These are phyloP conservation scores for Haemorhous mexicanus DNA, from an alignment of 2,113 vertebrate species.

Conservation along the genomic window DNA sequence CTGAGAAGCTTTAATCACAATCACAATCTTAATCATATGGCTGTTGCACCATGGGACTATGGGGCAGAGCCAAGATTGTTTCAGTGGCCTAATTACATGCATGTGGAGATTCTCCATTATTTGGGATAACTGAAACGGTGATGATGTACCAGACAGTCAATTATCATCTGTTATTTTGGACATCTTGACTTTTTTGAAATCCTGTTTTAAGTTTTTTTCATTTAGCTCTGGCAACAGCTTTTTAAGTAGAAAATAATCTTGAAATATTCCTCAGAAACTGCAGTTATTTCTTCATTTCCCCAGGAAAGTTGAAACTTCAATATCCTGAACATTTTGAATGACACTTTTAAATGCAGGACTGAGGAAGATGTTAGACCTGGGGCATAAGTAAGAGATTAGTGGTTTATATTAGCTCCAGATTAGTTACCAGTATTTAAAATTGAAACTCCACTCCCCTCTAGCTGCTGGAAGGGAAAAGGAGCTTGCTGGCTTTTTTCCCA, in stretches of 20 bases:
- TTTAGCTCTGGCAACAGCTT: neutral
- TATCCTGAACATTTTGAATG: neutral
- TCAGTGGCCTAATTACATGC: neutral
- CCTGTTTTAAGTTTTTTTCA: neutral
- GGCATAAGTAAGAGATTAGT: constrained; percentile 9
- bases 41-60: neutral
- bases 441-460: constrained; percentile 52
- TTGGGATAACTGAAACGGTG: neutral
- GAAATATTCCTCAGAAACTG: neutral
- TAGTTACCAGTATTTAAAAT: constrained; percentile 20
- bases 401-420: constrained; percentile 13
- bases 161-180: neutral
- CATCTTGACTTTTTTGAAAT: neutral
- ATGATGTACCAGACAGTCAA: neutral
- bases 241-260: neutral
- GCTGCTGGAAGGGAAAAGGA: constrained; percentile 42
- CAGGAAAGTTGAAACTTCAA: neutral
- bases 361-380: neutral
- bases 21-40: neutral
- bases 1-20: neutral
- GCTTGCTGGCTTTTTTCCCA: neutral
- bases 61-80: neutral
- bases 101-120: neutral
- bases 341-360: neutral
- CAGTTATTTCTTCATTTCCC: constrained; percentile 1